Evolutionary conservation across 2,888 invertebrate species (phyloP).

Genomic region (Exocentrus adspersus): DNA sequence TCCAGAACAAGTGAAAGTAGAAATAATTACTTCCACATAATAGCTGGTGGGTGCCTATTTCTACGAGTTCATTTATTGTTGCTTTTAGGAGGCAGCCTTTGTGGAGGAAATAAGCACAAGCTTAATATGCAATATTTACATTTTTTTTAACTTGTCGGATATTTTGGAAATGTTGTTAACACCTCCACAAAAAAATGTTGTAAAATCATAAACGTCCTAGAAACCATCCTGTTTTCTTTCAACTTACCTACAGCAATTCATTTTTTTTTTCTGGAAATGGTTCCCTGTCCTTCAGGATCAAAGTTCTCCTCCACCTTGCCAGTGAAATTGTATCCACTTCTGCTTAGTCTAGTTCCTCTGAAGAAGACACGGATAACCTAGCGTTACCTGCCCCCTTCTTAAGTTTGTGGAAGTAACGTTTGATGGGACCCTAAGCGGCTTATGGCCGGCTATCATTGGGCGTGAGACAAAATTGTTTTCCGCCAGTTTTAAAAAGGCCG

Average conservation of each 20-base stretch:
- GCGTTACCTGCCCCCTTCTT: slow-evolving; percentile 56
- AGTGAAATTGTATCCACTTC: not conserved
- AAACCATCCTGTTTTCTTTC: too few species aligned
- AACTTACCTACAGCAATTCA: not conserved
- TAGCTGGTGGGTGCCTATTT: too few species aligned
- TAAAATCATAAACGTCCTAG: too few species aligned
- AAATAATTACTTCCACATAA: too few species aligned
- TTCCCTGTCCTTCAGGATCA: not conserved
- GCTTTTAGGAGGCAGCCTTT: too few species aligned
- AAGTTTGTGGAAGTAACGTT: slow-evolving; percentile 50
- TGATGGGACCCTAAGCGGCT: slow-evolving; percentile 42
- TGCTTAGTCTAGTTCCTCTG: slow-evolving; percentile 1
- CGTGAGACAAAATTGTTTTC: slow-evolving; percentile 55
- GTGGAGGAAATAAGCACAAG: too few species aligned
- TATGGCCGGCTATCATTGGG: slow-evolving; percentile 40
- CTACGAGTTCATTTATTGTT: too few species aligned
- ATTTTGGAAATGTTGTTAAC: too few species aligned
- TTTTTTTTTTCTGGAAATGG: not conserved
- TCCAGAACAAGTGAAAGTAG: too few species aligned
- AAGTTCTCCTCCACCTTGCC: not conserved
- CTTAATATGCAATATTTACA: too few species aligned
- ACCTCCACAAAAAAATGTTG: too few species aligned
- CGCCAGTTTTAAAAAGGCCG: slow-evolving; percentile 59
- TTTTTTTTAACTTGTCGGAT: too few species aligned
- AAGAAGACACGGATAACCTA: slow-evolving; percentile 41